Evolutionary conservation across 2,797 vertebrate genomes (phyloP), one percentile per base, ranked within the genome.

Genomic region (Telmatherina bonti): DNA sequence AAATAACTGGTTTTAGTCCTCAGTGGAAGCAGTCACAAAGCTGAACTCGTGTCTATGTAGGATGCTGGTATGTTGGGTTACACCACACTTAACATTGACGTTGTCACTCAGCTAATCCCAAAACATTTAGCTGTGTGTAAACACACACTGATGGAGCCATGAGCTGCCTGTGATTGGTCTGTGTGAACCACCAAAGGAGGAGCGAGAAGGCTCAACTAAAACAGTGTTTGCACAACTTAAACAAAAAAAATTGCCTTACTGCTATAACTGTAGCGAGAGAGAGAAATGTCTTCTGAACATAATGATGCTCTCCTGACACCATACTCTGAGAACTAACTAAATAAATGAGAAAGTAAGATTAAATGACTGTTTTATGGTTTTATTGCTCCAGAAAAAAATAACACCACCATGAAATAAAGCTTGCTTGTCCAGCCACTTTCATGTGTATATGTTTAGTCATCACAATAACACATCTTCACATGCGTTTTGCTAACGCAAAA

Each of bases 401-500:
- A 69, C 24, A 16, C 20, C n/a, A 18, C 22, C 27, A 43, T 12
- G 31, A 12, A 55, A 45, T 33, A 15, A 24, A 65, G 10, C 16
- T 6, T n/a, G 62, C 41, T 72, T 43, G 57, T 75, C 66, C 57
- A 57, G 47, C 62, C 20, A 72, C 18, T 53, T 26, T 10, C 12
- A 58, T 52, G 36, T 45, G 30, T n/a, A 29, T 20, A 41, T 8
- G 11, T 10, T 26, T 29, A 16, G 52, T 10, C 16, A 53, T 36
- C 26, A 49, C 15, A 63, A 12, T 20, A 29, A 43, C 47, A 33
- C 22, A 36, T 53, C 29, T 53, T 55, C 7, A 54, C 38, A 41
- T 43, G 27, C 13, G 54, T 38, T 45, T 45, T 60, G 22, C 41
- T 11, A 53, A 6, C 20, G 49, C 38, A 3, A 35, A 56, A 49